These are phyloP conservation scores for Malurus splendens DNA, from an alignment of 2,797 vertebrate species.

Conservation along the genomic window DNA sequence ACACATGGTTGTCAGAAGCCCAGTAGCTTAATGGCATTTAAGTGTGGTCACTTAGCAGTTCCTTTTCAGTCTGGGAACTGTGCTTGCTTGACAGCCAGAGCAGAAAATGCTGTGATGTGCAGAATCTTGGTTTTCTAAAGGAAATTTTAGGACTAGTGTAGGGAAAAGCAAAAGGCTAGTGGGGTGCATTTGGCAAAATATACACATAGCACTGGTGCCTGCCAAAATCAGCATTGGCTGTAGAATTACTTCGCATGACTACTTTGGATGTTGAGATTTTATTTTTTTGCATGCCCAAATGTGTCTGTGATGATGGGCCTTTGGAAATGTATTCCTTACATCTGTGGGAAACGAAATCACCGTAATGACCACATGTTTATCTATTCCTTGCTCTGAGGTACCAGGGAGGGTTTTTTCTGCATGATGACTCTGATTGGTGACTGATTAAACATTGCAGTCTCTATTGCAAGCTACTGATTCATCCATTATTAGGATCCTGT, in stretches of 20 bases:
- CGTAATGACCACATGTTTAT: neutral
- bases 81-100: constrained; percentile 12
- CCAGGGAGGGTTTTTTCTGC: neutral
- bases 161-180: neutral
- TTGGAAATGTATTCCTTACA: neutral
- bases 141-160: neutral
- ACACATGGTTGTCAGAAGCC: constrained; percentile 55
- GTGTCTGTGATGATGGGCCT: neutral
- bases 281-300: neutral
- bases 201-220: neutral
- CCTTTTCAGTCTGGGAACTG: constrained; percentile 16
- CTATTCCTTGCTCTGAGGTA: neutral
- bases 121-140: constrained; percentile 7
- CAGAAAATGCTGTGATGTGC: neutral
- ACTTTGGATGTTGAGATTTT: neutral
- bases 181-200: neutral
- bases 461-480: neutral
- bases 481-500: neutral
- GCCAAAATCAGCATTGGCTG: constrained; percentile 31
- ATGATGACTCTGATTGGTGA: neutral
- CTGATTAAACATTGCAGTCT: neutral
- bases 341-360: neutral
- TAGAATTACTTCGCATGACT: neutral
- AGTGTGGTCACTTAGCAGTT: constrained; percentile 61
- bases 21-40: constrained; percentile 57